Evolutionary conservation across 2,113 vertebrate species (phyloP).

Genomic region (Peromyscus maniculatus): DNA sequence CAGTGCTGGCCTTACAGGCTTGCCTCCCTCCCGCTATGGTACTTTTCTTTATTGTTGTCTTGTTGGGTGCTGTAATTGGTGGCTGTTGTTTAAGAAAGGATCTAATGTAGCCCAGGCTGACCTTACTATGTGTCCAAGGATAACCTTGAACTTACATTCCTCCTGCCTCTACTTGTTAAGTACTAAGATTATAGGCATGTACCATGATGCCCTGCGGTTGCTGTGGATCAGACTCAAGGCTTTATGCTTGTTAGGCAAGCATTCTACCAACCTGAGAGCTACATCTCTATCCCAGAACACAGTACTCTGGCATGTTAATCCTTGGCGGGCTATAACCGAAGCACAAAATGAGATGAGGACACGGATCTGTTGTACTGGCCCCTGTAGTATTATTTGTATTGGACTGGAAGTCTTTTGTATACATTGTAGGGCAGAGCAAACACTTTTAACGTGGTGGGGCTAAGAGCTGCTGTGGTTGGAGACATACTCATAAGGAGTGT

Average conservation of each 20-base stretch:
- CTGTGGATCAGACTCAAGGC: background rate
- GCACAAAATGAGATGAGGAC: background rate
- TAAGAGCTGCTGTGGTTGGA: background rate
- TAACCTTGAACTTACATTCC: background rate
- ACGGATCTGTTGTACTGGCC: background rate
- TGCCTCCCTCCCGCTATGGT: background rate
- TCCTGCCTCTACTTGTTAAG: background rate
- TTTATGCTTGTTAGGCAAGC: background rate
- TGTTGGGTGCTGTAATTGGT: background rate
- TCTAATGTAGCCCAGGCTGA: background rate
- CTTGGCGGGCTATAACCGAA: conserved; percentile 3
- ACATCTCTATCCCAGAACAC: background rate
- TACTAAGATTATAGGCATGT: background rate
- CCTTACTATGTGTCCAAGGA: background rate
- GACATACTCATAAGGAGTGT: background rate
- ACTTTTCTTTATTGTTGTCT: background rate
- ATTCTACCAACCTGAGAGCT: background rate
- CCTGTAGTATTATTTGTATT: background rate
- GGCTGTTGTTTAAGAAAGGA: background rate
- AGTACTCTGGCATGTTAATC: background rate
- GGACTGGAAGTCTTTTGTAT: background rate
- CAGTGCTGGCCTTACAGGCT: background rate
- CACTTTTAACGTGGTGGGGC: background rate
- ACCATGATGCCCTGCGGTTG: background rate
- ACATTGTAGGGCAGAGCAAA: background rate